Evolutionary conservation across 2,888 invertebrate species (phyloP).

Genomic region (Ophion ellenae): DNA sequence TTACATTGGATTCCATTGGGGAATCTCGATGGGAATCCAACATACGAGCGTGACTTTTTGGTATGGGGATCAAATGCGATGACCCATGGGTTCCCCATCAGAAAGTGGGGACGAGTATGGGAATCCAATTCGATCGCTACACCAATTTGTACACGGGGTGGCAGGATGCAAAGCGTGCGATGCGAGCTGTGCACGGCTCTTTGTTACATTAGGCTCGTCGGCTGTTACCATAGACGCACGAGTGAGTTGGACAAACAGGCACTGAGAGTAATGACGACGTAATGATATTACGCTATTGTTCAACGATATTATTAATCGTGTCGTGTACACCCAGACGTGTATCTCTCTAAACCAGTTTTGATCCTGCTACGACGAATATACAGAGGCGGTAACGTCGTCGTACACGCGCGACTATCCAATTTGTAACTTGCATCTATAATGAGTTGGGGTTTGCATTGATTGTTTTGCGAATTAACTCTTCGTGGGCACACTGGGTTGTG

Average conservation of each 20-base stretch:
- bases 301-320: conserved; percentile 57
- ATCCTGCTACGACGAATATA: background rate
- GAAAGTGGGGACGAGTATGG: too few species aligned
- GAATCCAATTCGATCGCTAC: too few species aligned
- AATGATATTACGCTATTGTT: conserved; percentile 57
- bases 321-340: conserved; percentile 3
- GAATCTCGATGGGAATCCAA: too few species aligned
- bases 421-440: conserved; percentile 24
- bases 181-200: background rate
- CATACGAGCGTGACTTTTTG: too few species aligned
- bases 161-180: background rate
- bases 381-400: conserved; percentile 6
- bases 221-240: background rate
- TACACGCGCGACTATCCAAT: conserved; percentile 24
- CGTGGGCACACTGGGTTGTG: background rate
- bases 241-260: conserved; percentile 25
- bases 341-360: conserved; percentile 22
- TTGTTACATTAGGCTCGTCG: conserved; percentile 4
- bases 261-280: conserved; percentile 51
- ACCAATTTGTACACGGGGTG: background rate
- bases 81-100: too few species aligned
- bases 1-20: too few species aligned
- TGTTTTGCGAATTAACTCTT: conserved; percentile 7
- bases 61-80: too few species aligned
- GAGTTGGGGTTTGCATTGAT: conserved; percentile 16